Evolutionary conservation across 2,113 vertebrate species (phyloP).

Genomic region (Gymnarchus niloticus): DNA sequence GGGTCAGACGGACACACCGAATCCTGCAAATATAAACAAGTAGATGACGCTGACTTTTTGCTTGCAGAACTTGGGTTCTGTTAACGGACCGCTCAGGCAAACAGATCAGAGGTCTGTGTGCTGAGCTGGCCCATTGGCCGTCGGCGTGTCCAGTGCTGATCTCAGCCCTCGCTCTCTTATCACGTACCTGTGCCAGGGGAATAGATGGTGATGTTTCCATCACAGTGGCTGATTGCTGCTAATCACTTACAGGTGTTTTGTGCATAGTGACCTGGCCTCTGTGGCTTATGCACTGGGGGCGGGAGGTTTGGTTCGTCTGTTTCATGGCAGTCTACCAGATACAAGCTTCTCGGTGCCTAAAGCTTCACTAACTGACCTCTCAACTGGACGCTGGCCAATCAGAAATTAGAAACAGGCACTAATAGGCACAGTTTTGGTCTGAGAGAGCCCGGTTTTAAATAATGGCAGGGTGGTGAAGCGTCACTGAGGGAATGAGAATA

Average conservation of each 20-base stretch:
- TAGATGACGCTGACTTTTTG: not conserved
- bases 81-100: not conserved
- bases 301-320: not conserved
- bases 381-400: not conserved
- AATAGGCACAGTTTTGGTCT: not conserved
- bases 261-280: not conserved
- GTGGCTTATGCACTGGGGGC: not conserved
- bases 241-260: conserved; percentile 35
- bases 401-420: not conserved
- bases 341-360: not conserved
- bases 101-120: not conserved
- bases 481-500: not conserved
- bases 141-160: conserved; percentile 16
- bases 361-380: not conserved
- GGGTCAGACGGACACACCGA: not conserved
- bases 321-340: not conserved
- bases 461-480: not conserved
- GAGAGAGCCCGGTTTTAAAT: not conserved
- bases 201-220: conserved; percentile 26
- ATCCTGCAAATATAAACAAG: not conserved
- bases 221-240: conserved; percentile 31
- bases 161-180: not conserved
- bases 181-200: not conserved
- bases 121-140: conserved; percentile 18
- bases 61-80: not conserved